phyloP scores from a whole-genome alignment of 2,888 invertebrate species.

The Caenorhabditis afra region DNA sequence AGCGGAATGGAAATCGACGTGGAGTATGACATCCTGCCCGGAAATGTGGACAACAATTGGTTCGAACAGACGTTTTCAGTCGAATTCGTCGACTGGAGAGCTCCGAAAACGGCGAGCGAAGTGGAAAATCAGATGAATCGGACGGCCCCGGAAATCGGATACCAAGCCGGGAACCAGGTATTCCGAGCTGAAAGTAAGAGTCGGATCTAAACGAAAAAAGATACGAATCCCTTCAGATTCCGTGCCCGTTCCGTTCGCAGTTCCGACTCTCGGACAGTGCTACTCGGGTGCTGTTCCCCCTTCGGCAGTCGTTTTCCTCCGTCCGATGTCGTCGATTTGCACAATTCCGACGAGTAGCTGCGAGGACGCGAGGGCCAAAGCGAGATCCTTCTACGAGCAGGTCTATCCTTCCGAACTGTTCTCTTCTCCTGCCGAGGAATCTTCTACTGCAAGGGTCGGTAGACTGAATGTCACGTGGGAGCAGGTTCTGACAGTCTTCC shows the following conservation, averaged over 20 bases:
- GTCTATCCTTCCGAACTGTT: constrained; percentile 43
- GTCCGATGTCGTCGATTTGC: constrained; percentile 22
- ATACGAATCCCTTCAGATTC: too few species aligned
- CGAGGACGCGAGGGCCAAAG: constrained; percentile 45
- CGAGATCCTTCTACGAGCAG: constrained; percentile 41
- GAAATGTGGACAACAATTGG: constrained; percentile 40
- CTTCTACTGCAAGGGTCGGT: constrained; percentile 16
- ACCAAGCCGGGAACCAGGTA: constrained; percentile 17
- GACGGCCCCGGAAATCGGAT: constrained; percentile 5
- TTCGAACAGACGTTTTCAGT: constrained; percentile 37
- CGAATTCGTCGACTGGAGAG: not conserved
- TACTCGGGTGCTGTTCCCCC: constrained; percentile 17
- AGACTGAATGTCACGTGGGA: constrained; percentile 53
- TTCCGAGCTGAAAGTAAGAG: constrained; percentile 22
- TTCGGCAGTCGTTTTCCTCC: constrained; percentile 29
- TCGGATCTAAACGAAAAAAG: not conserved
- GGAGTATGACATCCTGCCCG: constrained; percentile 24
- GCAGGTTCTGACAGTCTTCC: constrained; percentile 1
- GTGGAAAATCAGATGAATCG: not conserved
- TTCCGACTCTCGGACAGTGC: constrained; percentile 43
- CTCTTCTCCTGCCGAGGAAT: constrained; percentile 38
- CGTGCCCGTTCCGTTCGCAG: constrained; percentile 37
- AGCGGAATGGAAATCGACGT: too few species aligned
- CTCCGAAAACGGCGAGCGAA: not conserved
- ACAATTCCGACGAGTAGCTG: constrained; percentile 26